Conservation (phyloP, 2,113 vertebrate genomes). For the Toxostoma redivivum region DNA sequence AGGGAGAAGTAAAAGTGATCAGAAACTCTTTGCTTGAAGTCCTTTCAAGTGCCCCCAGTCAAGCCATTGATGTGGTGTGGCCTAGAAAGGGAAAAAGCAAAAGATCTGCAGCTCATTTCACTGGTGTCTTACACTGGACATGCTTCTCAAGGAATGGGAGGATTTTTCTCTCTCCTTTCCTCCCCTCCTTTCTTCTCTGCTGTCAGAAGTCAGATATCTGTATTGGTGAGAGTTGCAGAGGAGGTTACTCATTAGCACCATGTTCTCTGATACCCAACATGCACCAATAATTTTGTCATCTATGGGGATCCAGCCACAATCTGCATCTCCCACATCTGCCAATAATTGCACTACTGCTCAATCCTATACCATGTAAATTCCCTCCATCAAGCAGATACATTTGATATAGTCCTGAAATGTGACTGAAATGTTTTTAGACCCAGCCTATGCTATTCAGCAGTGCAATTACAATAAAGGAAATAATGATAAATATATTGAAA, state of each 20-base stretch:
- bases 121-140: not conserved
- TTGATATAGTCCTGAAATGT: not conserved
- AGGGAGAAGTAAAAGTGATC: not conserved
- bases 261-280: fast-evolving
- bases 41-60: not conserved
- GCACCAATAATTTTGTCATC: not conserved
- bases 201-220: not conserved
- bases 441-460: not conserved
- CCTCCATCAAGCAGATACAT: not conserved
- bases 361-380: not conserved
- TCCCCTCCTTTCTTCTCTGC: not conserved
- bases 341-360: not conserved
- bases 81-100: not conserved
- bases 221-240: not conserved
- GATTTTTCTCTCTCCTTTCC: not conserved
- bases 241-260: not conserved
- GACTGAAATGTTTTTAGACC: not conserved
- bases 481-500: not conserved
- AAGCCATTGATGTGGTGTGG: not conserved
- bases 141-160: not conserved
- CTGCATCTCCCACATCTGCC: not conserved
- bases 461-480: not conserved
- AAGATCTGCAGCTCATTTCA: not conserved
- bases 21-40: not conserved
- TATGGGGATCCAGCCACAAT: not conserved